Conservation (phyloP, 2,888 invertebrate species). For the Tiliacea aurago region DNA sequence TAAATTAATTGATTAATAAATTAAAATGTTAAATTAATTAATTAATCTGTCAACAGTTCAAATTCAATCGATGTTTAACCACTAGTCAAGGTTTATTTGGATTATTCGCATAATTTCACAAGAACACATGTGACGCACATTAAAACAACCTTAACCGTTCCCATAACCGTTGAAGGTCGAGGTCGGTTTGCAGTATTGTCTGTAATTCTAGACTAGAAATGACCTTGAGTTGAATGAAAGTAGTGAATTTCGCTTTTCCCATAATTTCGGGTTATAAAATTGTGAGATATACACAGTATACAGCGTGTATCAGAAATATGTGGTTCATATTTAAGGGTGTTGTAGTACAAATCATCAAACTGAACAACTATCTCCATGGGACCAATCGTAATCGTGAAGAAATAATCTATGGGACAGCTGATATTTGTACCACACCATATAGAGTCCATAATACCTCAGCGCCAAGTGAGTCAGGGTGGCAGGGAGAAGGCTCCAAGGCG, state of each 20-base stretch:
- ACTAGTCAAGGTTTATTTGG: slow-evolving; percentile 46
- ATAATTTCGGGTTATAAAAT: background rate
- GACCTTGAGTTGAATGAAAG: slow-evolving; percentile 34
- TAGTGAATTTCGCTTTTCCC: background rate
- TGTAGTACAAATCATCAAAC: no score
- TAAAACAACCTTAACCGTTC: slow-evolving; percentile 33
- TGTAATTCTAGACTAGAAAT: slow-evolving; percentile 1
- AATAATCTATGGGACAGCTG: no score
- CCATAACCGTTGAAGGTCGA: slow-evolving; percentile 51
- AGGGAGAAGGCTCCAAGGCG: no score
- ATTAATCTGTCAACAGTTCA: background rate
- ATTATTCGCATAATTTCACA: slow-evolving; percentile 52
- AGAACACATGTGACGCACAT: slow-evolving; percentile 50
- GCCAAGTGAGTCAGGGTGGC: no score
- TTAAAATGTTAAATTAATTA: no score
- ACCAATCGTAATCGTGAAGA: no score
- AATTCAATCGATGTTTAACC: slow-evolving; percentile 36
- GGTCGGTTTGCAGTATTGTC: slow-evolving; percentile 18
- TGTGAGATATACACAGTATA: background rate
- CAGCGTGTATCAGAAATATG: no score
- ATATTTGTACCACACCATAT: no score
- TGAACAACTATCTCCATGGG: no score
- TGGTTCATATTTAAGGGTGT: no score
- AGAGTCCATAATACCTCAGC: no score
- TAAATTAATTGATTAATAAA: no score